Conservation (phyloP, 2,888 invertebrate genomes). For the Sminthurides aquaticus region DNA sequence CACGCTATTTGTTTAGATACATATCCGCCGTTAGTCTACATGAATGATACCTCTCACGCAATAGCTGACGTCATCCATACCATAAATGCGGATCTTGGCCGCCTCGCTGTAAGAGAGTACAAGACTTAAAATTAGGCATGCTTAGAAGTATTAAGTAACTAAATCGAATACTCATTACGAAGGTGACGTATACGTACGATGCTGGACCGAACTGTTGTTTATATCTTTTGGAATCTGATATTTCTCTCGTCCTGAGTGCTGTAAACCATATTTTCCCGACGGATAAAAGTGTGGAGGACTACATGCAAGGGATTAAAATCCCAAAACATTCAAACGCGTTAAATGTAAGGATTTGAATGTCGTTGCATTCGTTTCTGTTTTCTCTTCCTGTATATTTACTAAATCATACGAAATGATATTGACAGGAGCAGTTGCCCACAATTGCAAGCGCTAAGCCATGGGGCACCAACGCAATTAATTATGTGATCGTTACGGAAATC, state of each 20-base stretch:
- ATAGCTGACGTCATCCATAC: slow-evolving; percentile 73
- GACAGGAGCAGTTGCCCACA: slow-evolving; percentile 10
- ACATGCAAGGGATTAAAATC: slow-evolving; percentile 51
- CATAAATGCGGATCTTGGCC: slow-evolving; percentile 59
- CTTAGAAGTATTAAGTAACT: background rate
- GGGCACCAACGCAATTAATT: slow-evolving; percentile 60
- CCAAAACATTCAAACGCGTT: background rate
- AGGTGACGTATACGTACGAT: slow-evolving; percentile 95
- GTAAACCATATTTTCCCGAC: slow-evolving; percentile 67
- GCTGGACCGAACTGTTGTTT: slow-evolving; percentile 96
- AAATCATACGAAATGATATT: background rate
- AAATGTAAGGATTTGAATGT: background rate
- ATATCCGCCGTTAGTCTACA: slow-evolving; percentile 85
- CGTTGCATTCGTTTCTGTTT: too few relatives aligned
- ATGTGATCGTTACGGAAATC: slow-evolving; percentile 73
- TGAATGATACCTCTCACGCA: slow-evolving; percentile 78
- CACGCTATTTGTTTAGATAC: slow-evolving; percentile 91
- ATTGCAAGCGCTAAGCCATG: slow-evolving; percentile 48
- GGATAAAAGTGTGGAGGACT: slow-evolving; percentile 45
- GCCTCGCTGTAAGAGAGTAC: background rate
- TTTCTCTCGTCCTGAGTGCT: slow-evolving; percentile 60
- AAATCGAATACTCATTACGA: background rate
- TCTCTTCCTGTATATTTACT: background rate
- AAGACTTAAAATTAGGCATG: background rate
- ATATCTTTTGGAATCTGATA: slow-evolving; percentile 68